These are phyloP conservation scores for Drosophila tristis DNA, from an alignment of 1,140 invertebrate species.

Conservation along the genomic window DNA sequence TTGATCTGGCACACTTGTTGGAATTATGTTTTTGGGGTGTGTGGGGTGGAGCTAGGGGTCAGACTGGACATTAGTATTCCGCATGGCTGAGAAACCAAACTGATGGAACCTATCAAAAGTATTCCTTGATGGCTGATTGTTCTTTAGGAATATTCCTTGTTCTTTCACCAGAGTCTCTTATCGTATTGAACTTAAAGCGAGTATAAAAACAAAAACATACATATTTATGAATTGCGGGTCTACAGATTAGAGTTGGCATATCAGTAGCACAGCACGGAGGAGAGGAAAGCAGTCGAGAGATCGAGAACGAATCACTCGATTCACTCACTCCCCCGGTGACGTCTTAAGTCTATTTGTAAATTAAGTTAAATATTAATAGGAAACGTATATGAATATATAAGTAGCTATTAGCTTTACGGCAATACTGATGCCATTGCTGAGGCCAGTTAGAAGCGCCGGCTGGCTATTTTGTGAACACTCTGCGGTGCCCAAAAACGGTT, in stretches of 20 bases:
- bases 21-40: not conserved
- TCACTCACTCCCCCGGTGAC: not conserved
- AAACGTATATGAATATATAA: conserved; percentile 3
- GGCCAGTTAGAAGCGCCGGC: conserved; percentile 34
- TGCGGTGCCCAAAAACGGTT: conserved; percentile 32
- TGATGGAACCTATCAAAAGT: not conserved
- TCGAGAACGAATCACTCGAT: too few relatives aligned
- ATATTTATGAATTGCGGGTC: conserved; percentile 47
- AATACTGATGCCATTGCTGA: too few relatives aligned
- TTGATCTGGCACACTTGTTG: conserved; percentile 4
- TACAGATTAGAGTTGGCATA: conserved; percentile 59
- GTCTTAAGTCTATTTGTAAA: conserved; percentile 13
- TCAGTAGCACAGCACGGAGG: conserved; percentile 34
- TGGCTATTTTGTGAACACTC: conserved; percentile 3
- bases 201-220: conserved; percentile 30
- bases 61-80: conserved; percentile 12
- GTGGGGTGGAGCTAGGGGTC: conserved; percentile 15
- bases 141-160: conserved; percentile 18
- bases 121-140: conserved; percentile 3
- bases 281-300: too few relatives aligned
- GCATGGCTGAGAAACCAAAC: not conserved
- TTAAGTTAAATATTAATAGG: conserved; percentile 34
- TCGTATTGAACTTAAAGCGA: conserved; percentile 33
- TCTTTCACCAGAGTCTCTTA: conserved; percentile 16
- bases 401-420: conserved; percentile 9